These are phyloP conservation scores for Dryadula phaetusa DNA, from an alignment of 2,888 invertebrate species.

Conservation along the genomic window DNA sequence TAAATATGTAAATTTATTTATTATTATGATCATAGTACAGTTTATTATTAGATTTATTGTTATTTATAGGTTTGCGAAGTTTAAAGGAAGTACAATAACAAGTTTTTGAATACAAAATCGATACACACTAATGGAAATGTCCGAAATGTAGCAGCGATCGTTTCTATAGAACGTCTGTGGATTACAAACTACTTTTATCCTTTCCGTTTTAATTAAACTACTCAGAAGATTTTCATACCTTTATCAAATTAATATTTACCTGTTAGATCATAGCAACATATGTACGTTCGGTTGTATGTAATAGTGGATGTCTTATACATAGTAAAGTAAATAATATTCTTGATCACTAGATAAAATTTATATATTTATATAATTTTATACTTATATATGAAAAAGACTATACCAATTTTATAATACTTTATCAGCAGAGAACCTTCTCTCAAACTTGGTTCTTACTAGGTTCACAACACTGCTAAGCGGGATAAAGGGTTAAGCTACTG, in stretches of 20 bases:
- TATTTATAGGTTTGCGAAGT: neutral
- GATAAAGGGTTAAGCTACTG: no score
- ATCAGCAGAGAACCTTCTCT: no score
- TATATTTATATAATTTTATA: no score
- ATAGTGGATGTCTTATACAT: no score
- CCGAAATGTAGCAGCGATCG: constrained; percentile 51
- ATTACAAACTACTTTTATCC: constrained; percentile 55
- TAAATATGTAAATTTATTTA: neutral
- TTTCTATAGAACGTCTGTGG: constrained; percentile 45
- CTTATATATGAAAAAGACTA: no score
- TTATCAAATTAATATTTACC: neutral
- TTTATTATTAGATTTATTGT: neutral
- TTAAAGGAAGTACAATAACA: constrained; percentile 36
- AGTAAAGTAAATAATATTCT: no score
- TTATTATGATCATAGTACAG: neutral
- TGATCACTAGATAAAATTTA: no score
- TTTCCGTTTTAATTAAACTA: constrained; percentile 66
- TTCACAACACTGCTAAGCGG: no score
- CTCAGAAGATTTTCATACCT: neutral
- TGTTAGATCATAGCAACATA: neutral
- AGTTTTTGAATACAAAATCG: constrained; percentile 47
- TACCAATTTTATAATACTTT: no score
- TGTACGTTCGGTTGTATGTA: no score
- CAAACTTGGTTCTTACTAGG: no score
- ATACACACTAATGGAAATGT: constrained; percentile 45